Base-by-base conservation (phyloP, 92 coral and sea anemone species). In the Chrysogorgia sp. region DNA sequence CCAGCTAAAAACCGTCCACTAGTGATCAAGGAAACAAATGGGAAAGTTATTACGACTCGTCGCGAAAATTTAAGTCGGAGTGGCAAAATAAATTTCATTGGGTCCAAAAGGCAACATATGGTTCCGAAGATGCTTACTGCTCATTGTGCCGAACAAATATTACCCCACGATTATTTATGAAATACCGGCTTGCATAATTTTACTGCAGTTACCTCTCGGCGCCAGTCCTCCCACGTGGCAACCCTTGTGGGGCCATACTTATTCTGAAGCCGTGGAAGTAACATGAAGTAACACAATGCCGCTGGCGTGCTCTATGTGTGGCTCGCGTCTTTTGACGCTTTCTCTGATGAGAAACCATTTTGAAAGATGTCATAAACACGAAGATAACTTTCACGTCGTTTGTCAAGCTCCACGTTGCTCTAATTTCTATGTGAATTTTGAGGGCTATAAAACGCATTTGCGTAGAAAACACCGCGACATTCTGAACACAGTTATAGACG, bases 351-450 rank as follows among this genome's bases (percentile, higher is more conserved):
- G 74, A 74, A 82, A 63, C 55, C 81, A 82, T 82, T 74, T 12
- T 23, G 76, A 74, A 63, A 74, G 81, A 66, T 82, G 63, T 58
- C 81, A 82, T 40, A 82, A 82, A 50, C 41, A 14, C 13, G 86
- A 82, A 47, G 66, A 47, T 17, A 48, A 82, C 55, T 82, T 82
- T 43, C 81, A 82, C 64, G 76, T 82, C 35, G 76, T 60, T 43
- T 82, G 86, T 52, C 86, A 82, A 82, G 86, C 81, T 21, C 81
- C 50, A 25, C 56, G 76, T 56, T 82, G 86, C 35, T 10, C 64
- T 7, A 37, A 37, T 17, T 14, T 53, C 15, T 82, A 74, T 35
- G 14, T 63, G 62, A 78, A 70, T 58, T 81, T 69, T 21, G 85
- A 81, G 31, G 79, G 85, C 37, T 70, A 68, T 33, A 81, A 81